Base-by-base conservation (phyloP, 2,888 invertebrate species). In the Agonopterix alstromeriana region DNA sequence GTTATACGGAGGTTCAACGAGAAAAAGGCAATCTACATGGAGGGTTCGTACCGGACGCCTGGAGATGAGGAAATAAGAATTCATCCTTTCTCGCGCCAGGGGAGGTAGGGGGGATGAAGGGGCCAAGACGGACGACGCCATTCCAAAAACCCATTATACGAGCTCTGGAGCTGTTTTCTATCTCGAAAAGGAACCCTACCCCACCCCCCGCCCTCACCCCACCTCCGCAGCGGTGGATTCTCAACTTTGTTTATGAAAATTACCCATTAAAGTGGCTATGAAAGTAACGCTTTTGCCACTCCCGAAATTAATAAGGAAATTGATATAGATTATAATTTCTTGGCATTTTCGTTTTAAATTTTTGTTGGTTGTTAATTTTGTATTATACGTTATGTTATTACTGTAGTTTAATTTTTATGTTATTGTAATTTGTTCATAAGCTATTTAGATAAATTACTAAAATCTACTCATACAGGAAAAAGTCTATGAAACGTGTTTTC, bases 131-230 rank as follows among this genome's bases (percentile, higher is more conserved):
- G 90, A 91, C 91, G 91, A 91, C 90, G 91, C 90, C 90, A 92
- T 92, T 92, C 91, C 92, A 90, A 90, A 91, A 91, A 91, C 89
- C 91, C 91, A 91, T 91, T 91, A 91, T 91, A 91, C 91, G 89
- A 91, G 90, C 90, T 84, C 90, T 81, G 84, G 90, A 88, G 90
- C 91, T 91, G 91, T 90, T 90, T 90, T 90, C 82, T 86, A 82
- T 80, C 78, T 89, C 79, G 87, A 83, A 82, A 77, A 77, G 75
- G 85, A 89, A 86, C 76, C 74, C 77, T 77, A 70, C 64, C 57
- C 63, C 53, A 35, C 67, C 65, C 58, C 54, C 59, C 48, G 12
- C 35, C 35, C 41, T 14, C 43, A 42, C 43, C 64, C 67, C 61
- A 52, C 64, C 62, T 68, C 65, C 65, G 61, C 69, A 73, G 73